Conservation (phyloP, 2,113 vertebrate species). For the Coracopsis vasa region DNA sequence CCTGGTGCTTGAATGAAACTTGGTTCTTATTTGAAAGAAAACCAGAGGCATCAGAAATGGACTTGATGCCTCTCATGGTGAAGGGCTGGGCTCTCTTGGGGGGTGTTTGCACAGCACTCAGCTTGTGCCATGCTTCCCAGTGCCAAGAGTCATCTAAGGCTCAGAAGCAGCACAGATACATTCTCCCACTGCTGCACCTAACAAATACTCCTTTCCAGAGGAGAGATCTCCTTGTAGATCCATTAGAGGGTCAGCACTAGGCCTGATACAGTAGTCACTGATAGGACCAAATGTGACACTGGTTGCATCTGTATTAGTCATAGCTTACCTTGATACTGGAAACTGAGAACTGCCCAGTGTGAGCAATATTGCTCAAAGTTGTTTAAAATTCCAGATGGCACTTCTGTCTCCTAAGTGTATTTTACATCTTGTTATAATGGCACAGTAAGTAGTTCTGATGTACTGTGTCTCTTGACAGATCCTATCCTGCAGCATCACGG, state of each 20-base stretch:
- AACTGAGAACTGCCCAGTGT: neutral
- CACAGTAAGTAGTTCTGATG: neutral
- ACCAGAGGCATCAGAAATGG: neutral
- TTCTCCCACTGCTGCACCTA: neutral
- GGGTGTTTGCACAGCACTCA: neutral
- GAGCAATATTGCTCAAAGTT: neutral
- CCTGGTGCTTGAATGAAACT: neutral
- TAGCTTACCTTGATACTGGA: neutral
- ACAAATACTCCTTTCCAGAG: neutral
- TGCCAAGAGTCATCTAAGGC: neutral
- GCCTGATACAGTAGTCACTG: neutral
- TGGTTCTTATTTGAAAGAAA: neutral
- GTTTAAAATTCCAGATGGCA: neutral
- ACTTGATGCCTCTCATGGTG: neutral
- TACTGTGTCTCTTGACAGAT: conserved; percentile 75
- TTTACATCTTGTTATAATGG: neutral
- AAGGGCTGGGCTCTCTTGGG: neutral
- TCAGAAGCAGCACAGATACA: neutral
- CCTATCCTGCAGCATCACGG: conserved; percentile 91
- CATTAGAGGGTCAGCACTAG: neutral
- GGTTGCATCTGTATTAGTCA: neutral
- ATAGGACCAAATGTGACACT: neutral
- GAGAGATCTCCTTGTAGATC: neutral
- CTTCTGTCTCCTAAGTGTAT: neutral
- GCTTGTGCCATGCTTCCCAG: neutral